Evolutionary conservation across 2,888 invertebrate species (phyloP).

Genomic region (Subacronicta megacephala): DNA sequence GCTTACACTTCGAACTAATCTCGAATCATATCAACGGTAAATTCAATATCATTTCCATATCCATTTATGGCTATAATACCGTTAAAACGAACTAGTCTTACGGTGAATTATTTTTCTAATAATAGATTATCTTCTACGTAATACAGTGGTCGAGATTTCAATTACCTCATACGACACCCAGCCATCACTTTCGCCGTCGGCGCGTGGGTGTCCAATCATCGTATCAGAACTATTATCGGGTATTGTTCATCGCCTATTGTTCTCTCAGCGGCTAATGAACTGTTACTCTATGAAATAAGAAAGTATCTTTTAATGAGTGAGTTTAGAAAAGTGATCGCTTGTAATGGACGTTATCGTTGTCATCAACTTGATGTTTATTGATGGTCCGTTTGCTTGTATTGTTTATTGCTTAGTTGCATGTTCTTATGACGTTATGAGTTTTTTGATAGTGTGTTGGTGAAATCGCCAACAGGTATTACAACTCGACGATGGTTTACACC

Average conservation of each 20-base stretch:
- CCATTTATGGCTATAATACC: conserved; percentile 30
- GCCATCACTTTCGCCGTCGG: conserved; percentile 77
- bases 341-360: conserved; percentile 69
- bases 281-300: conserved; percentile 71
- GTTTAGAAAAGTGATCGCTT: conserved; percentile 70
- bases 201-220: conserved; percentile 75
- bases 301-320: conserved; percentile 75
- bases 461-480: conserved; percentile 37
- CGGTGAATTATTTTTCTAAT: conserved; percentile 23
- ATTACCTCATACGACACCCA: conserved; percentile 68
- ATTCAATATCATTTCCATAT: conserved; percentile 33
- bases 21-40: conserved; percentile 29
- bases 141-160: conserved; percentile 71
- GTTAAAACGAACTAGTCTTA: conserved; percentile 36
- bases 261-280: conserved; percentile 77
- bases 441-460: conserved; percentile 39
- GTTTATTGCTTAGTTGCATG: conserved; percentile 37
- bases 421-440: conserved; percentile 21
- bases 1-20: conserved; percentile 20
- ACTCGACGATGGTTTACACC: conserved; percentile 9
- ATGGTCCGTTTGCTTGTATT: conserved; percentile 48
- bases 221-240: conserved; percentile 60
- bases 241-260: conserved; percentile 73
- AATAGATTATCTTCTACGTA: conserved; percentile 62
- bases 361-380: conserved; percentile 62